phyloP scores from a whole-genome alignment of 1,140 invertebrate genomes.

The Neotoxoptera formosana region DNA sequence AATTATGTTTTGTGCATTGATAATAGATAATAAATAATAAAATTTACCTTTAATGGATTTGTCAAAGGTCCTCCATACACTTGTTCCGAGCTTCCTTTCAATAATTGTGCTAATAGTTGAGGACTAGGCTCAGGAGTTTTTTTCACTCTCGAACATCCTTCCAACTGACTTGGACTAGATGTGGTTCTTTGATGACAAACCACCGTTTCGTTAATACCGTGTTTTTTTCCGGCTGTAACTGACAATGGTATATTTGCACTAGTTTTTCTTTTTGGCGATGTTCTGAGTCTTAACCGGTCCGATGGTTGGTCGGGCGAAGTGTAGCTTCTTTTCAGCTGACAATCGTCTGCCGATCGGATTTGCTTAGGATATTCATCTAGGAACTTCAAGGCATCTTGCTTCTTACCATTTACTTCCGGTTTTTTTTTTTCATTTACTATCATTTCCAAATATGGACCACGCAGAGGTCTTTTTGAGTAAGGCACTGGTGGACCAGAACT shows the following conservation, averaged over 20 bases:
- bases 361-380: conserved; percentile 61
- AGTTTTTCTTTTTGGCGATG: conserved; percentile 66
- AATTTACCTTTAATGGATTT: conserved; percentile 49
- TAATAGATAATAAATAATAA: background rate
- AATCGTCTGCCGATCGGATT: conserved; percentile 65
- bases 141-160: conserved; percentile 64
- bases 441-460: conserved; percentile 84
- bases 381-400: conserved; percentile 68
- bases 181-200: conserved; percentile 77
- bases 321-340: conserved; percentile 63
- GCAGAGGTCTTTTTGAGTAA: conserved; percentile 77
- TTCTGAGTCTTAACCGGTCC: conserved; percentile 52
- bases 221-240: conserved; percentile 61
- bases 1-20: background rate
- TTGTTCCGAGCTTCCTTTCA: conserved; percentile 78
- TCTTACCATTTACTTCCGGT: conserved; percentile 65
- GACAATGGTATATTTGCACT: conserved; percentile 66
- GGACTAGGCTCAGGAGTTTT: conserved; percentile 69
- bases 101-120: conserved; percentile 75
- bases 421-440: conserved; percentile 84
- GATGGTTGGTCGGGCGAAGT: conserved; percentile 56
- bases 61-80: conserved; percentile 46
- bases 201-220: conserved; percentile 62
- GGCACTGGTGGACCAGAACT: conserved; percentile 63
- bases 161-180: conserved; percentile 80